These are phyloP conservation scores for Oxyteleia sp. DNA, from an alignment of 2,888 invertebrate genomes.

Conservation along the genomic window DNA sequence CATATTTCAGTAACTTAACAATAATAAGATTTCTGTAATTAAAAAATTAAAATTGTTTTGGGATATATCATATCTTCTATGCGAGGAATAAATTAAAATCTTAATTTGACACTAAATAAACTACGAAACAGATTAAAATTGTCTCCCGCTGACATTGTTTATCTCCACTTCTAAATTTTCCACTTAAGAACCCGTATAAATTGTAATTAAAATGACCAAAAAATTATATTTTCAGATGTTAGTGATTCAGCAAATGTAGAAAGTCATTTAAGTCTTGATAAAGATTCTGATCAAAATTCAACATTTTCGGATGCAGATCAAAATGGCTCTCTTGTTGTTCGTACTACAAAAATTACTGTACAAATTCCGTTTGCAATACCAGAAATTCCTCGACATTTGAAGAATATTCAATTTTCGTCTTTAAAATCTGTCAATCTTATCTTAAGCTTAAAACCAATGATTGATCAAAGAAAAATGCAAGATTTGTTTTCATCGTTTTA, in stretches of 20 bases:
- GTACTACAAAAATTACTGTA: constrained; percentile 75
- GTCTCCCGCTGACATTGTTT: no score
- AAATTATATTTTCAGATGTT: constrained; percentile 33
- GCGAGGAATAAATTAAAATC: no score
- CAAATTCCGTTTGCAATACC: constrained; percentile 68
- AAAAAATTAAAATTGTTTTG: no score
- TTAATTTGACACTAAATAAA: no score
- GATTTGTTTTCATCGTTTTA: constrained; percentile 61
- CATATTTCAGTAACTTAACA: no score
- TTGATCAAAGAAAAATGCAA: constrained; percentile 47
- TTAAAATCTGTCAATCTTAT: constrained; percentile 79
- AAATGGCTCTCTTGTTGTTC: constrained; percentile 65
- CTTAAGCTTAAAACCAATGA: constrained; percentile 71
- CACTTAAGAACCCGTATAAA: no score
- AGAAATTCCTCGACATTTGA: constrained; percentile 56
- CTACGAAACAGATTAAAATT: no score
- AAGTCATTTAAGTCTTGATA: constrained; percentile 62
- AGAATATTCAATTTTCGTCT: constrained; percentile 71
- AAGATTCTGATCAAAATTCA: constrained; percentile 9
- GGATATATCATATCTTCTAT: no score
- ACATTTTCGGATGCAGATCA: constrained; percentile 51
- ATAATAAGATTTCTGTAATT: no score
- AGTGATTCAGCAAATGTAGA: constrained; percentile 41
- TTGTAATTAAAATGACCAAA: no score
- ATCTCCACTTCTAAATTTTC: no score